phyloP scores from a whole-genome alignment of 2,797 vertebrate genomes.

The Odontamblyopus lacepedii region DNA sequence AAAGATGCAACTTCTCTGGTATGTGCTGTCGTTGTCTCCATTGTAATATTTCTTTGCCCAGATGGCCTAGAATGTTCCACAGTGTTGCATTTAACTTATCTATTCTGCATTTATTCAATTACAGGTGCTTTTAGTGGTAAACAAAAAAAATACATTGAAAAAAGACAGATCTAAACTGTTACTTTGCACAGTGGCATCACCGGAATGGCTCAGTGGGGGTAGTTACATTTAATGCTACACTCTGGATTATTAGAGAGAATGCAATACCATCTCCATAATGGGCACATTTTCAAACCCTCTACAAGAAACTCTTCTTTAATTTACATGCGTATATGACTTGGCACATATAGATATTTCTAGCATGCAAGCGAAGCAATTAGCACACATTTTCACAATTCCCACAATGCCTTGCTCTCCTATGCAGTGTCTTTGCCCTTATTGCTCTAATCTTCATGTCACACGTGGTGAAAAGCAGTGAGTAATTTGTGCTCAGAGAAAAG shows the following conservation, averaged over 20 bases:
- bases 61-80: neutral
- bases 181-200: too few relatives aligned
- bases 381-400: constrained; percentile 11
- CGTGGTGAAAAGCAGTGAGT: too few relatives aligned
- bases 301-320: neutral
- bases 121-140: too few relatives aligned
- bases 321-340: neutral
- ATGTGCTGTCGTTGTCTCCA: neutral
- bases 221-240: neutral
- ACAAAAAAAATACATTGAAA: neutral
- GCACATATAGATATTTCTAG: neutral
- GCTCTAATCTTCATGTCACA: constrained; percentile 5
- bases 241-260: neutral
- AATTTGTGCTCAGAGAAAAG: constrained; percentile 23
- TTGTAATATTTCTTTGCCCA: too few relatives aligned
- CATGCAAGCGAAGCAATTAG: neutral
- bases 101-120: too few relatives aligned
- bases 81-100: too few relatives aligned
- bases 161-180: too few relatives aligned
- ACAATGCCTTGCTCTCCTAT: neutral
- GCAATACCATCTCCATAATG: neutral
- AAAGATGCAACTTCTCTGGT: too few relatives aligned
- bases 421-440: constrained; percentile 4
- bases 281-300: neutral
- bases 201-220: too few relatives aligned